Percentiles rank a stretch among this genome's conserved stretches.
phyloP scores from a whole-genome alignment of 1,140 invertebrate species.

The Bilobella aurantiaca region DNA sequence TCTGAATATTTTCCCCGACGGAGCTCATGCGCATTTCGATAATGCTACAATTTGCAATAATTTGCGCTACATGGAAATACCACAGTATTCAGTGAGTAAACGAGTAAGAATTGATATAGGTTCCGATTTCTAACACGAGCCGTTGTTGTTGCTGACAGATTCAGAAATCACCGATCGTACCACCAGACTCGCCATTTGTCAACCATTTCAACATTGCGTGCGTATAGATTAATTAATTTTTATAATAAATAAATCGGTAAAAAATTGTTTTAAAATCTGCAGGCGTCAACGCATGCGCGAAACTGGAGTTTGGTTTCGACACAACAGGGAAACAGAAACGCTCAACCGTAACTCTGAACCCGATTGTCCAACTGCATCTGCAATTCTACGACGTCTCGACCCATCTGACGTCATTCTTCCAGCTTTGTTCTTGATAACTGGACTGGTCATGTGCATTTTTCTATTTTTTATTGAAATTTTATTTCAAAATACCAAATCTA shows the following conservation, averaged over 20 bases:
- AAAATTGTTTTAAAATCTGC: background rate
- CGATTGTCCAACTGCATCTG: background rate
- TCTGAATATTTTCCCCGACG: background rate
- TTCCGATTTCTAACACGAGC: background rate
- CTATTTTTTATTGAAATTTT: too few relatives aligned
- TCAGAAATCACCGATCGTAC: background rate
- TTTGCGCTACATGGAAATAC: background rate
- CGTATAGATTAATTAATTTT: background rate
- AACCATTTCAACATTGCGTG: conserved; percentile 15
- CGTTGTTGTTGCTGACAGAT: background rate
- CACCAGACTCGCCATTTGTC: background rate
- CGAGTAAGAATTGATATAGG: background rate
- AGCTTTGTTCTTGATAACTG: background rate
- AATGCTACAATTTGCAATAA: background rate
- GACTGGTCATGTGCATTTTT: background rate
- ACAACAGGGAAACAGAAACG: background rate
- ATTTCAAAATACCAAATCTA: too few relatives aligned
- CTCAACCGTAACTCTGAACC: background rate
- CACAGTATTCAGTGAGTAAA: background rate
- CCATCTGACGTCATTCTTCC: background rate
- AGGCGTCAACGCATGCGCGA: background rate
- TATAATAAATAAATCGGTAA: background rate
- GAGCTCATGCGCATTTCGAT: background rate
- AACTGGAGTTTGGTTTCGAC: background rate
- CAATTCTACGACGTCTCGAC: background rate